Base-by-base conservation (phyloP, 2,888 invertebrate species). In the Rhagonycha fulva region DNA sequence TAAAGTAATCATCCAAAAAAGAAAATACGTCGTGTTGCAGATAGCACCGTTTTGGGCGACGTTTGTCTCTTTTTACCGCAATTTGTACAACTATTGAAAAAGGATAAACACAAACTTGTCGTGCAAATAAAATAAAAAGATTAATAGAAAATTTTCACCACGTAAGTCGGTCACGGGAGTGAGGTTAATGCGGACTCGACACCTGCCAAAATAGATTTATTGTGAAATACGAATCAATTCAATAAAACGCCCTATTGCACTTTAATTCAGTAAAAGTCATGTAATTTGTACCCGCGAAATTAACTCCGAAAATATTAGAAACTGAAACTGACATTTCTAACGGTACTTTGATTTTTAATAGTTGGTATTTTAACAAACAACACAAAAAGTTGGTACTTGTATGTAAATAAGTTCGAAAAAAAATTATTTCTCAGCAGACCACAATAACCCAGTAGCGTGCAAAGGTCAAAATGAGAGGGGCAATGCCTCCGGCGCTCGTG, bases 161-260 rank as follows among this genome's bases (percentile, higher is more conserved):
- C 47, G 47, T 47, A 47, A 47, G 47, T 47, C 47, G 47, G 47
- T 47, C 47, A 47, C 47, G 47, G 47, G 47, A 47, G 47, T 47
- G 47, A 47, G 47, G 47, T 47, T 47, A 47, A 47, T 47, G 47
- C 5, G 9, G n/a, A n/a, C 47, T 2, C 4, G n/a, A 47, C 47
- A 47, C 47, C n/a, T 47, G 47, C 9, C 47, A 47, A 47, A 47
- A n/a, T 47, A 47, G n/a, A 61, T 10, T 28, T 78, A 75, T 79
- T n/a, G 5, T 47, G 47, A 7, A 47, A 47, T 47, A 47, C n/a
- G n/a, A n/a, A 47, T 5, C n/a, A 47, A 47, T n/a, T 3, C 47
- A n/a, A n/a, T n/a, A 47, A n/a, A 9, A n/a, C n/a, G n/a, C n/a
- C n/a, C 9, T n/a, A n/a, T n/a, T 9, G 47, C 2, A 47, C n/a